A percentile compares a stretch with the other conserved stretches of the same genome.
These are phyloP conservation scores for Saccopteryx bilineata DNA, from an alignment of 2,113 vertebrate species.

Conservation along the genomic window DNA sequence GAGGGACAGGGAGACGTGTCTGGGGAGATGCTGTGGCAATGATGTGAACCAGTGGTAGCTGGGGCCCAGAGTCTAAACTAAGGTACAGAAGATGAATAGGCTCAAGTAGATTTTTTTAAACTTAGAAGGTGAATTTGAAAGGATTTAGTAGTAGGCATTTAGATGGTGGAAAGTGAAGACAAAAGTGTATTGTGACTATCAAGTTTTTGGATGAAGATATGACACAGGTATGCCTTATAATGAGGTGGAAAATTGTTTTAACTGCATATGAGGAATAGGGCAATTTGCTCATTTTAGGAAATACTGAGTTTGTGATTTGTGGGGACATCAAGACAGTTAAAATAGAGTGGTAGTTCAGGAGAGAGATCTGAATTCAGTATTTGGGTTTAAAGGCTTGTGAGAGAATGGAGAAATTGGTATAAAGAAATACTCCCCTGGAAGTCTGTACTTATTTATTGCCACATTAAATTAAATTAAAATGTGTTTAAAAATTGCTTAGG, in stretches of 20 bases:
- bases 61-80: background rate
- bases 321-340: background rate
- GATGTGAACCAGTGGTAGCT: background rate
- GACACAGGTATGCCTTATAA: background rate
- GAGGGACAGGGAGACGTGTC: background rate
- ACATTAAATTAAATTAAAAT: slow-evolving; percentile 46
- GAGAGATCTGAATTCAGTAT: slow-evolving; percentile 8
- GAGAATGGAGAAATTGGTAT: background rate
- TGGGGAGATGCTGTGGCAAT: background rate
- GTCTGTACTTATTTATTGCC: background rate
- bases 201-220: background rate
- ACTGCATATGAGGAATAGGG: background rate
- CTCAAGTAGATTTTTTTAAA: background rate
- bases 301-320: background rate
- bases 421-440: background rate
- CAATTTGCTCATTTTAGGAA: slow-evolving; percentile 6
- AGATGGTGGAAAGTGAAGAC: background rate
- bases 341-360: background rate
- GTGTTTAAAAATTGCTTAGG: slow-evolving; percentile 3
- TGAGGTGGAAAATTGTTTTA: background rate
- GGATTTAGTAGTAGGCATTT: background rate
- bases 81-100: background rate
- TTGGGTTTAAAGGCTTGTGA: background rate
- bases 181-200: background rate
- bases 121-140: slow-evolving; percentile 16